Base-by-base conservation (phyloP, 1,140 invertebrate species). In the Calephelis nemesis region DNA sequence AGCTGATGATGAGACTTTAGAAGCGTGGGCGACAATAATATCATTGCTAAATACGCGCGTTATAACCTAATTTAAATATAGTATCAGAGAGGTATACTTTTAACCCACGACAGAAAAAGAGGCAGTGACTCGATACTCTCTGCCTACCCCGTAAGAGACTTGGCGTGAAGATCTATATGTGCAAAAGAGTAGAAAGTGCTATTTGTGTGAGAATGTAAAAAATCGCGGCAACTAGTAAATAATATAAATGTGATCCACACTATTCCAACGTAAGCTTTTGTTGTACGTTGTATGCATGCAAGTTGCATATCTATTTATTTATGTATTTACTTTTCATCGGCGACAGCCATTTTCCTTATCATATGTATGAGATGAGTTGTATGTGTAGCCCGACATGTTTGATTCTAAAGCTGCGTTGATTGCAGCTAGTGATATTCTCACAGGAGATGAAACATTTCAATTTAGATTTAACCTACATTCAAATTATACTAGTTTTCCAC, bases 281-380 rank as follows among this genome's bases (percentile, higher is more conserved):
- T 72, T 45, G 60, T 64, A 70, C 69, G 70, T 68, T 71, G 62
- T 52, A 69, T 74, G 73, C 68, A 77, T 76, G 63, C 78, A 77
- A 75, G 69, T 70, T 72, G 75, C 74, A 78, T 82, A 85, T 85
- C 77, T 87, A 84, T 85, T 87, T 88, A 85, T 88, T 82, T 82
- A 84, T 80, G 73, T 82, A 87, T 83, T 84, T 83, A 84, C 84
- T 82, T 86, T 81, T 81, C 85, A 86, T 85, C 79, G 85, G 84
- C 72, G 81, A 85, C 82, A 83, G 81, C 80, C 84, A 86, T 88
- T 88, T 82, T 83, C 80, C 78, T 85, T 86, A 88, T 83, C 85
- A 76, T 52, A 52, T 65, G 49, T 54, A 54, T 69, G 65, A 62
- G 73, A 81, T 76, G 78, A 78, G 70, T 77, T 79, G 79, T 76